A percentile compares a stretch with the other conserved stretches of the same genome.
These are phyloP conservation scores for Nothoprocta perdicaria DNA, from an alignment of 2,113 vertebrate genomes.

Conservation along the genomic window DNA sequence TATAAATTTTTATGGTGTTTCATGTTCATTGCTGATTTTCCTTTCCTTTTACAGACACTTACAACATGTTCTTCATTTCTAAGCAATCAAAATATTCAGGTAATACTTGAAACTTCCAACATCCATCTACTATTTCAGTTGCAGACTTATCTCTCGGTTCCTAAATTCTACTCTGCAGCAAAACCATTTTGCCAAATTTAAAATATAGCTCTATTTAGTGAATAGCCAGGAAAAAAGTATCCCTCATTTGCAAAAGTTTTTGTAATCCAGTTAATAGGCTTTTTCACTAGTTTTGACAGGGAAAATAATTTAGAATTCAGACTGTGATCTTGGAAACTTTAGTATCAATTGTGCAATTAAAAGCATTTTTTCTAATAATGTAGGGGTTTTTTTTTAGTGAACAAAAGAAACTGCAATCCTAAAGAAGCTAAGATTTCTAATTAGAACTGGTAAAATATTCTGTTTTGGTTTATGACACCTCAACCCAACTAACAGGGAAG, in stretches of 20 bases:
- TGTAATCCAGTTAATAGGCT: conserved; percentile 32
- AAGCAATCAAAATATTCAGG: background rate
- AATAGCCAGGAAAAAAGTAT: conserved; percentile 27
- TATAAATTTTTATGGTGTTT: background rate
- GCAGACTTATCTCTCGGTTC: background rate
- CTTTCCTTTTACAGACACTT: background rate
- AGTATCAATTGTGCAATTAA: conserved; percentile 46
- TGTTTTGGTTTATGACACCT: conserved; percentile 66
- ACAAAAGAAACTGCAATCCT: conserved; percentile 58
- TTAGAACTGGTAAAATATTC: conserved; percentile 63
- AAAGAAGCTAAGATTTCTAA: conserved; percentile 46
- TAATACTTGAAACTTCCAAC: background rate
- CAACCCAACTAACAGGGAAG: conserved; percentile 54
- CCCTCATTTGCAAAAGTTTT: background rate
- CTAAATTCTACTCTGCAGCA: background rate
- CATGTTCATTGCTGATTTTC: conserved; percentile 4
- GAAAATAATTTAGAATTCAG: conserved; percentile 2
- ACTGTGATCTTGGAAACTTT: conserved; percentile 12
- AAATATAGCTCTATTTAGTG: conserved; percentile 25
- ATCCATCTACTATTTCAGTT: background rate
- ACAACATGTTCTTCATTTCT: background rate
- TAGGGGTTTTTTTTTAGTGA: background rate
- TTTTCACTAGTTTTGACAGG: conserved; percentile 26
- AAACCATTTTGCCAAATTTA: conserved; percentile 31
- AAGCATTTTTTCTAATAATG: conserved; percentile 29